Conservation (phyloP, 1,140 invertebrate species). For the Rhizoglyphus robini region DNA sequence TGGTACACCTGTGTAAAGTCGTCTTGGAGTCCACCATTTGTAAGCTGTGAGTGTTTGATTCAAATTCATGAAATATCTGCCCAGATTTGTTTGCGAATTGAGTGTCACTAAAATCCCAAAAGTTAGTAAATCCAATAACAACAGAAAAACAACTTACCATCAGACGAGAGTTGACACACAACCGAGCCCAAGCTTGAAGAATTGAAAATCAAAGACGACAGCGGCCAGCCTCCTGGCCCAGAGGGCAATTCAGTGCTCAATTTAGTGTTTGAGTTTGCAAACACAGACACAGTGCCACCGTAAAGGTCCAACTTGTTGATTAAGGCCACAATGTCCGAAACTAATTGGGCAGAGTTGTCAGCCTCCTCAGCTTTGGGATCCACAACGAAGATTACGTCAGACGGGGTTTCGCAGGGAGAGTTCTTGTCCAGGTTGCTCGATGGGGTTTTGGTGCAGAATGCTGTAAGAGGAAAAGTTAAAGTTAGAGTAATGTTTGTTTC, state of each 20-base stretch:
- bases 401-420: constrained; percentile 19
- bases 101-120: no score
- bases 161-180: neutral
- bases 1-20: neutral
- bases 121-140: neutral
- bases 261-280: neutral
- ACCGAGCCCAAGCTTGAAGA: neutral
- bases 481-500: neutral
- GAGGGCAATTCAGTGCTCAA: neutral
- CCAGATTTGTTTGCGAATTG: neutral
- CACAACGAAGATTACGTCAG: constrained; percentile 18
- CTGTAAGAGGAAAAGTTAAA: neutral
- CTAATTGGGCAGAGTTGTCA: neutral
- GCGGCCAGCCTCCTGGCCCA: constrained; percentile 14
- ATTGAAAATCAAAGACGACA: neutral
- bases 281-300: constrained; percentile 6
- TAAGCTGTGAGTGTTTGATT: constrained; percentile 8
- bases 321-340: neutral
- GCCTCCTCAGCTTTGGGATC: constrained; percentile 10
- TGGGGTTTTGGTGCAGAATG: neutral
- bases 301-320: constrained; percentile 6
- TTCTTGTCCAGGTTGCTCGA: constrained; percentile 7
- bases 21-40: constrained; percentile 5
- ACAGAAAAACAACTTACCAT: constrained; percentile 4
- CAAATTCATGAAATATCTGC: constrained; percentile 2